These are phyloP conservation scores for Alcis repandata DNA, from an alignment of 2,888 invertebrate species.

Conservation along the genomic window DNA sequence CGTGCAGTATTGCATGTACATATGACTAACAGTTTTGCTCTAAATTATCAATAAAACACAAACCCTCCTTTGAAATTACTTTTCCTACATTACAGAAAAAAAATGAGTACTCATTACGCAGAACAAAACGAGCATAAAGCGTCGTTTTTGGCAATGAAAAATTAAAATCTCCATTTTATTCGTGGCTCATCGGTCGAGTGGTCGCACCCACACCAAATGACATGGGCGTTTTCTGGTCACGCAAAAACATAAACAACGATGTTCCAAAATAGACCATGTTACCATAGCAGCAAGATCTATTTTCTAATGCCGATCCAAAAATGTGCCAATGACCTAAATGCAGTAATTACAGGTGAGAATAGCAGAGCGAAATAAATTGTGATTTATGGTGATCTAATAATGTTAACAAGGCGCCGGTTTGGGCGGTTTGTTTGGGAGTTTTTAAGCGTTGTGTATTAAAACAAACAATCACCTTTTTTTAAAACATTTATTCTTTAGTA, in stretches of 20 bases:
- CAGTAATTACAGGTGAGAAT: slow-evolving; percentile 65
- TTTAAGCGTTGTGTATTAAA: neutral
- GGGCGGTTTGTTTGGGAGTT: neutral
- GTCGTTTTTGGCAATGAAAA: slow-evolving; percentile 36
- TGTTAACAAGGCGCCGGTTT: slow-evolving; percentile 46
- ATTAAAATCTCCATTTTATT: slow-evolving; percentile 40
- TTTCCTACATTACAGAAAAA: neutral
- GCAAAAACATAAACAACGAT: slow-evolving; percentile 59
- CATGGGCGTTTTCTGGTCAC: slow-evolving; percentile 76
- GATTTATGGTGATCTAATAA: slow-evolving; percentile 63
- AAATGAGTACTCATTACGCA: slow-evolving; percentile 6
- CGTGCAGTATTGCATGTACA: too few species aligned
- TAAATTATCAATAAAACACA: neutral
- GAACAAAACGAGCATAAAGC: slow-evolving; percentile 18
- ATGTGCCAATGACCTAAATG: slow-evolving; percentile 61
- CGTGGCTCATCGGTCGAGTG: slow-evolving; percentile 54
- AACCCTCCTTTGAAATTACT: neutral
- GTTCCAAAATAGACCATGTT: slow-evolving; percentile 57
- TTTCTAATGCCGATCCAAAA: slow-evolving; percentile 50
- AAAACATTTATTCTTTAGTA: too few species aligned
- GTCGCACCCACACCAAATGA: slow-evolving; percentile 71
- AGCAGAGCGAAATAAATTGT: slow-evolving; percentile 65
- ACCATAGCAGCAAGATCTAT: slow-evolving; percentile 58
- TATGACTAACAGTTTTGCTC: too few species aligned
- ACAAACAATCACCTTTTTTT: too few species aligned